Base-by-base conservation (phyloP, 2,888 invertebrate genomes). In the Lithophane semibrunnea region DNA sequence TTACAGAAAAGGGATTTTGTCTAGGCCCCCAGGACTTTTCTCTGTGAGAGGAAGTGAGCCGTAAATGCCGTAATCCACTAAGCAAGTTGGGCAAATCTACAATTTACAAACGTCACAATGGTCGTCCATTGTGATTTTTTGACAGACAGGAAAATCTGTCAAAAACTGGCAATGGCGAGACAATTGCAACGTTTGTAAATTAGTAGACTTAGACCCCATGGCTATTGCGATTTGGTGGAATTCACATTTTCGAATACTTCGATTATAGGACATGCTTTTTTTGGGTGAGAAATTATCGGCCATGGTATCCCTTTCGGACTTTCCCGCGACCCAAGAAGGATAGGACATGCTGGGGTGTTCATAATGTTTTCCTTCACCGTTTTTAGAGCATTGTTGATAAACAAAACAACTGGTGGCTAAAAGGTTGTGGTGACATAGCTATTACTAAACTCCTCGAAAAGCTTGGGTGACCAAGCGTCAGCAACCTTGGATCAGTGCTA, bases 391-490 rank as follows among this genome's bases (percentile, higher is more conserved):
- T 21, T 47, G 9, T 0, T 61, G 54, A 29, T 0, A 10, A 49
- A 77, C 24, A 54, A 54, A 24, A 1, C 58, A n/a, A n/a, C 37
- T 18, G n/a, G n/a, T n/a, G n/a, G 37, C 7, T 10, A 18, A 42
- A 12, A n/a, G 18, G 42, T 7, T 61, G 42, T 58, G 52, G 58
- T 78, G 79, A 67, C 83, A 63, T 24, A 63, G 12, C 21, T 29
- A 73, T 85, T 78, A 64, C 78, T 61, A 65, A 75, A 83, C 56
- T 78, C 52, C 12, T 74, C 71, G 81, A 82, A 79, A 82, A 88
- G 90, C 85, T 89, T 90, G 90, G 83, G 76, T 82, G 83, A 77
- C 86, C 91, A 91, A 89, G 89, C 91, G 90, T 87, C 73, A 84
- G 74, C 63, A 75, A 79, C 90, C 90, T 90, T 89, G 90, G 75